Evolutionary conservation across 2,113 vertebrate genomes (phyloP), one percentile per base, ranked within the genome.

Genomic region (Galeopterus variegatus): DNA sequence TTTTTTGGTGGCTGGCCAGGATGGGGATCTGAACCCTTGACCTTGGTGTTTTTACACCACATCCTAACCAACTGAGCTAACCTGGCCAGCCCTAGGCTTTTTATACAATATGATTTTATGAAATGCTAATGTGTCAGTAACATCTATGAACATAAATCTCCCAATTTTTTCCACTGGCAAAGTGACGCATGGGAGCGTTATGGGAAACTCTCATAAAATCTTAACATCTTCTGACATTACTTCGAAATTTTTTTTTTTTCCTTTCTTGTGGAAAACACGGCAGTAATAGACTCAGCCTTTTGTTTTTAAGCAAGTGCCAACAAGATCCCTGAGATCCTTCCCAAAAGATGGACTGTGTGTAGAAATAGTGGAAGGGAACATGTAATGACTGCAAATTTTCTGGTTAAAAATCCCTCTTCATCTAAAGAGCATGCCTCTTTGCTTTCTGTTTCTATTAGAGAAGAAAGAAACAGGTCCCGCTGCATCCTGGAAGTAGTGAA

Each of bases 261-360:
- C 36, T 67, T 96, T 96, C 70, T 73, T 75, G 5, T 58, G 75
- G 58, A 92, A 87, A 96, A 83, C 17, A 93, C 23, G 33, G 89
- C 4, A 6, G 26, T 86, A 83, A 85, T n/a, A 93, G 75, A n/a
- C 23, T 75, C 48, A 45, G 54, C 5, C 94, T 41, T 87, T 56
- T 83, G 88, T 92, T 92, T 87, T 69, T 64, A 96, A 95, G 69
- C 94, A 92, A 95, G 24, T 93, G 80, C 73, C 54, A 75, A 62
- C 87, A 94, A 94, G 75, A 95, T 54, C n/a, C n/a, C 36, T 8
- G 75, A 93, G 62, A 93, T 75, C 52, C 54, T 95, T 84, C 64
- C 87, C 69, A 28, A 86, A 93, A 95, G 67, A 93, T 48, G 62
- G 91, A 65, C 76, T 90, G 10, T 67, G 3, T 58, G 14, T 79